phyloP scores from a whole-genome alignment of 1,140 invertebrate genomes.

The Atta texana region DNA sequence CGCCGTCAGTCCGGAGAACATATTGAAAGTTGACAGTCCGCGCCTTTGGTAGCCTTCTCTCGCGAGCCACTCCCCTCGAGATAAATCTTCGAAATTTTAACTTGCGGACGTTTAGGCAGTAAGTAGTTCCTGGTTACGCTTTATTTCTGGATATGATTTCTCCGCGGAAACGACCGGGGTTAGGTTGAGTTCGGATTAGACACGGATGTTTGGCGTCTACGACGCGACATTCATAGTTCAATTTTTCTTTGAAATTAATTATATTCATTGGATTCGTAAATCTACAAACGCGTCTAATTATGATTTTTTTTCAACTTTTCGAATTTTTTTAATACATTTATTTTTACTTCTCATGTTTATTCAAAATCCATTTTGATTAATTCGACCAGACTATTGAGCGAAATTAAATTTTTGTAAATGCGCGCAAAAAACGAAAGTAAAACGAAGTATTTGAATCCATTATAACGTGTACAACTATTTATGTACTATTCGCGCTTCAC shows the following conservation, averaged over 20 bases:
- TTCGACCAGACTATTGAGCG: not conserved
- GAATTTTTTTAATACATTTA: not conserved
- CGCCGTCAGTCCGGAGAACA: conserved; percentile 1
- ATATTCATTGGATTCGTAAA: not conserved
- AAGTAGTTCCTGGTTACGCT: conserved; percentile 1
- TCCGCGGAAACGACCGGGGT: not conserved
- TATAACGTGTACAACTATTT: not conserved
- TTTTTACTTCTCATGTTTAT: not conserved
- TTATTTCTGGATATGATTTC: not conserved
- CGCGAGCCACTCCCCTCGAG: not conserved
- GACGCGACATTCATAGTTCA: not conserved
- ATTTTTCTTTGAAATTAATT: not conserved
- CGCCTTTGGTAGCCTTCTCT: not conserved
- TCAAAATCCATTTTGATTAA: not conserved
- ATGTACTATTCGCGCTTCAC: not conserved
- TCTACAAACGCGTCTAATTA: not conserved
- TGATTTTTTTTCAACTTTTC: not conserved
- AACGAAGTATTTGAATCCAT: not conserved
- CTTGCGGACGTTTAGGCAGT: not conserved
- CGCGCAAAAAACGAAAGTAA: not conserved
- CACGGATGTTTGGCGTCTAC: not conserved
- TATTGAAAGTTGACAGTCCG: not conserved
- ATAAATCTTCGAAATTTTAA: not conserved
- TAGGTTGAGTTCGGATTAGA: not conserved
- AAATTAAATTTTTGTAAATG: not conserved